These are phyloP conservation scores for Melinaea marsaeus DNA, from an alignment of 2,888 invertebrate genomes.

Conservation along the genomic window DNA sequence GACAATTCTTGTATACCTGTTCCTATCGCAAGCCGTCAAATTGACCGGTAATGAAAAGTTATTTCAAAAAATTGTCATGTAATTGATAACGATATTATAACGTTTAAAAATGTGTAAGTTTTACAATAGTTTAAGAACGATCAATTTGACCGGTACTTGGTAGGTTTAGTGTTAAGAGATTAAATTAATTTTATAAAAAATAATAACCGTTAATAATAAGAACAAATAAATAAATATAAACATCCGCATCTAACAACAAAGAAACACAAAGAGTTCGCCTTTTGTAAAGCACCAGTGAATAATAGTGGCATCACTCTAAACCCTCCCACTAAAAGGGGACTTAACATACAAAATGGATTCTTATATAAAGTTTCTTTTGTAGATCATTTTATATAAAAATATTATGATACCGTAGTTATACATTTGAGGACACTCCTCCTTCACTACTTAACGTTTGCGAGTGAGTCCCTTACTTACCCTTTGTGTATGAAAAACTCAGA, in stretches of 20 bases:
- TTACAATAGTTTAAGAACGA: no score
- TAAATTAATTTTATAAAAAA: no score
- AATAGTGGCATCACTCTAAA: conserved; percentile 28
- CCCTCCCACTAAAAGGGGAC: conserved; percentile 23
- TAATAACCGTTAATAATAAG: no score
- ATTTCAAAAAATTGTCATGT: no score
- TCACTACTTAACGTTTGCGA: conserved; percentile 7
- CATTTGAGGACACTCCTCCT: conserved; percentile 13
- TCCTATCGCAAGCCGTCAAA: no score
- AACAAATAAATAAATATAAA: no score
- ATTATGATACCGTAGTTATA: conserved; percentile 12
- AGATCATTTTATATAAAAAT: conserved; percentile 19
- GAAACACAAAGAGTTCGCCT: conserved; percentile 30
- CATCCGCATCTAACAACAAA: conserved; percentile 26
- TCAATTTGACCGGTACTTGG: no score
- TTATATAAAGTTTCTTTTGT: conserved; percentile 18
- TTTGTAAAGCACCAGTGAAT: conserved; percentile 26
- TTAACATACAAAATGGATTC: conserved; percentile 20
- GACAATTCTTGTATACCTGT: no score
- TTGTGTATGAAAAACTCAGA: conserved; percentile 3
- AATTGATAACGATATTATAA: no score
- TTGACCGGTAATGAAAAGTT: no score
- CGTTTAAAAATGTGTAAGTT: no score
- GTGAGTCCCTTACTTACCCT: not conserved
- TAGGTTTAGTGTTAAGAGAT: no score